Evolutionary conservation across 37 sponge, comb jelly and placozoan genomes (phyloP), one percentile per base, ranked within the genome.

Genomic region (Corticium candelabrum): DNA sequence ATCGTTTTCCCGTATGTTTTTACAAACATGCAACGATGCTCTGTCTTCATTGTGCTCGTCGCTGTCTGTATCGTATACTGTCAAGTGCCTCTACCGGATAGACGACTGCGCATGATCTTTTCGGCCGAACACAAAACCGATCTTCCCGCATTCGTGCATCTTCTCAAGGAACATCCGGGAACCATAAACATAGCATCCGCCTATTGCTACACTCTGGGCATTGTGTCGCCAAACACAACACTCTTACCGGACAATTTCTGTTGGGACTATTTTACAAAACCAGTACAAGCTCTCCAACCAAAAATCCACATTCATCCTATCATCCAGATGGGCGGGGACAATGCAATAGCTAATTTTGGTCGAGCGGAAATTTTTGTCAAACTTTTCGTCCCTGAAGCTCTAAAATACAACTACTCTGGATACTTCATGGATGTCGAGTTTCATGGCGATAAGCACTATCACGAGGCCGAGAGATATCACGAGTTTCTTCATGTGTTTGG

Each of bases 371-470:
- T 70, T 15, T 70, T 70, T 32, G 31, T 32, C 73, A 70, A 70
- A 70, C 73, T 70, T 4, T 70, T 70, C 31, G 73, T 70, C 29
- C 31, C 73, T 32, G 73, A 70, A 15, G 73, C 73, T 7, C 73
- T 70, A 4, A 70, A 70, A 32, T 70, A 4, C 7, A 70, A 70
- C 73, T 70, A 70, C 31, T 35, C 73, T 5, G 73, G 73, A 5
- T 70, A 70, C 73, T 70, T 70, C 73, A 4, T 70, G 73, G 73
- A 70, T 34, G 73, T 70, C 29, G 73, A 70, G 21, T 70, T 70
- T 34, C 73, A 70, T 34, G 73, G 73, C 29, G 73, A 70, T 34
- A 70, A 70, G 73, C 73, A 34, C 73, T 70, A 70, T 70, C 29
- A 70, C 29, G 31, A 70, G 4, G 73, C 73, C 31, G 31, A 70